Conservation (phyloP, 1,140 invertebrate genomes). For the Asobara japonica region DNA sequence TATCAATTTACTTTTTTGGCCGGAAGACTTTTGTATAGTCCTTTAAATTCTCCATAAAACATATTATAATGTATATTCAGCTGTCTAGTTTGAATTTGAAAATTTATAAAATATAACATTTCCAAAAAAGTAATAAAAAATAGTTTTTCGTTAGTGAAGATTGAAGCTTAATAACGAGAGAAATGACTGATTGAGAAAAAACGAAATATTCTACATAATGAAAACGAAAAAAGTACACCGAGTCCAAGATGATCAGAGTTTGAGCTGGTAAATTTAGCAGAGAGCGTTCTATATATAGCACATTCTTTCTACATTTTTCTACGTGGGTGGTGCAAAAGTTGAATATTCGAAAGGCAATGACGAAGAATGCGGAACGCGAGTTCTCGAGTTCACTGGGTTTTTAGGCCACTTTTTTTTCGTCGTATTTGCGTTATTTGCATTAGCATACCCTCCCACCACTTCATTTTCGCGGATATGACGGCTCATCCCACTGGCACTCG, state of each 20-base stretch:
- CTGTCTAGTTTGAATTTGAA: no score
- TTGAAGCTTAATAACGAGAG: no score
- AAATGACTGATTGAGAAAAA: neutral
- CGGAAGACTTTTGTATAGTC: no score
- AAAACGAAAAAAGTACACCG: neutral
- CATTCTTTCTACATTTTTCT: no score
- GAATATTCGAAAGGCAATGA: neutral
- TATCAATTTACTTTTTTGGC: no score
- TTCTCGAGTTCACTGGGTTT: slow-evolving; percentile 39
- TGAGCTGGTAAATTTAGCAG: neutral
- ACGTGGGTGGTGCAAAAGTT: neutral
- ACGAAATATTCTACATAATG: neutral
- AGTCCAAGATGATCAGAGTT: no score
- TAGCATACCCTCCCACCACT: neutral
- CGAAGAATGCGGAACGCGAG: neutral
- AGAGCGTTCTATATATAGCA: no score
- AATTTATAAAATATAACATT: no score
- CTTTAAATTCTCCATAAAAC: no score
- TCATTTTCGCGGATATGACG: neutral
- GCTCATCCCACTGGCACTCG: neutral
- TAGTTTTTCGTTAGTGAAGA: no score
- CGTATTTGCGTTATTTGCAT: neutral
- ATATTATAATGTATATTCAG: no score
- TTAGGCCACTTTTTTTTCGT: slow-evolving; percentile 30
- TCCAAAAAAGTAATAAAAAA: no score